A percentile compares a stretch with the other conserved stretches of the same genome.
These are phyloP conservation scores for Cartodere bifasciata DNA, from an alignment of 2,888 invertebrate species.

Conservation along the genomic window DNA sequence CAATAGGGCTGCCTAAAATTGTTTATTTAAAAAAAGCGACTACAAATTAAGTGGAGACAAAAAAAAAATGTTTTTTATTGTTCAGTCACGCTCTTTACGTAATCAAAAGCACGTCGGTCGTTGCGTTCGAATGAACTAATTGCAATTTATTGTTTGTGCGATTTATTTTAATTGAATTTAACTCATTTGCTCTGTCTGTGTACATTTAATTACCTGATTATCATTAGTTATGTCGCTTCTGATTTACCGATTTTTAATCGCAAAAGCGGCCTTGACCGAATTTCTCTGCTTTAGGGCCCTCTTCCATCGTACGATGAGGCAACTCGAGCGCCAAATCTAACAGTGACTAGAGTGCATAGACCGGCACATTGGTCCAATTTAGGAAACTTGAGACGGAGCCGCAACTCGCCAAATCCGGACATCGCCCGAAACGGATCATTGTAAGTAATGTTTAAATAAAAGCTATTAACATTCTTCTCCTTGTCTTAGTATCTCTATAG, in stretches of 20 bases:
- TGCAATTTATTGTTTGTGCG: constrained; percentile 29
- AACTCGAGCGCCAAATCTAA: constrained; percentile 22
- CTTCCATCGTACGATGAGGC: constrained; percentile 42
- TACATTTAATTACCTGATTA: constrained; percentile 20
- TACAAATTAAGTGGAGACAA: constrained; percentile 1
- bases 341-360: constrained; percentile 24
- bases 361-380: constrained; percentile 34
- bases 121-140: constrained; percentile 27
- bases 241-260: constrained; percentile 10
- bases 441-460: constrained; percentile 23
- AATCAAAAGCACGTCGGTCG: constrained; percentile 22
- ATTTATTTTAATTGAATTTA: constrained; percentile 30
- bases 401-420: constrained; percentile 29
- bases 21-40: no score
- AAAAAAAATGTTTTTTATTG: no score
- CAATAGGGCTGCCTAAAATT: no score
- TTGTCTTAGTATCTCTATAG: neutral
- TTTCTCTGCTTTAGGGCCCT: constrained; percentile 23
- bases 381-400: constrained; percentile 23
- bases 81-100: constrained; percentile 25
- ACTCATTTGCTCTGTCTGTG: constrained; percentile 23
- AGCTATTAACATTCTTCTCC: neutral
- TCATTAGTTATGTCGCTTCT: constrained; percentile 13
- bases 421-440: constrained; percentile 33
- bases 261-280: constrained; percentile 11